Percentiles rank a stretch among this genome's conserved stretches.
Evolutionary conservation across 2,113 vertebrate genomes (phyloP).

Genomic region (Trinectes maculatus): DNA sequence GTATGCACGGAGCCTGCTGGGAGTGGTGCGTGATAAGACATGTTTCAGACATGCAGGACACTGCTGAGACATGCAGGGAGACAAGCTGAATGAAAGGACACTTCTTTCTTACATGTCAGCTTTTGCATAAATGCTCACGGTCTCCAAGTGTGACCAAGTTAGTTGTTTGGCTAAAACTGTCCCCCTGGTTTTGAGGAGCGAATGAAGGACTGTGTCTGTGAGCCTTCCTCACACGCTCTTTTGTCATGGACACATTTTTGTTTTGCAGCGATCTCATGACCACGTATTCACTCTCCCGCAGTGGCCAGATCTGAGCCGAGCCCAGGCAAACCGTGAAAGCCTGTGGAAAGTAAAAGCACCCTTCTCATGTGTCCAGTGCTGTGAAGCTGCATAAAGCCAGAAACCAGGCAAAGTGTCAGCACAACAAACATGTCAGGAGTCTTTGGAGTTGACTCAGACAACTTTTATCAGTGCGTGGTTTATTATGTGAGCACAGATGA

Average conservation of each 20-base stretch:
- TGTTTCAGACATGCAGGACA: conserved; percentile 46
- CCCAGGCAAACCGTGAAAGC: conserved; percentile 23
- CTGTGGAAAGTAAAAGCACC: conserved; percentile 30
- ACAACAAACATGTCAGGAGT: background rate
- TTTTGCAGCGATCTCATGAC: conserved; percentile 59
- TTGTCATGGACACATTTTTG: conserved; percentile 53
- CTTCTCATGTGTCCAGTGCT: conserved; percentile 27
- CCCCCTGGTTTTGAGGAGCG: background rate
- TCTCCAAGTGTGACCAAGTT: background rate
- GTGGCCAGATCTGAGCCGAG: conserved; percentile 17
- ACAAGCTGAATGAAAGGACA: conserved; percentile 16
- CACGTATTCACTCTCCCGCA: conserved; percentile 59
- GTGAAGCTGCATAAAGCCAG: background rate
- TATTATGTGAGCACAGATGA: background rate
- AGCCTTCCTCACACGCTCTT: conserved; percentile 25
- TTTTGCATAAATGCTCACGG: background rate
- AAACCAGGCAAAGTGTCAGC: background rate
- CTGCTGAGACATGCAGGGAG: conserved; percentile 40
- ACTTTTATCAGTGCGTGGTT: background rate
- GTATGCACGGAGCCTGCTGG: conserved; percentile 24
- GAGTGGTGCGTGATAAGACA: conserved; percentile 64
- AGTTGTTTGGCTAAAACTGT: background rate
- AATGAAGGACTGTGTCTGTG: conserved; percentile 18
- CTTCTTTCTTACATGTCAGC: conserved; percentile 13
- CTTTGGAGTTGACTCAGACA: conserved; percentile 1